A percentile compares a stretch with the other conserved stretches of the same genome.
Conservation (phyloP, 1,140 invertebrate genomes). For the Zaprionus gabonicus region DNA sequence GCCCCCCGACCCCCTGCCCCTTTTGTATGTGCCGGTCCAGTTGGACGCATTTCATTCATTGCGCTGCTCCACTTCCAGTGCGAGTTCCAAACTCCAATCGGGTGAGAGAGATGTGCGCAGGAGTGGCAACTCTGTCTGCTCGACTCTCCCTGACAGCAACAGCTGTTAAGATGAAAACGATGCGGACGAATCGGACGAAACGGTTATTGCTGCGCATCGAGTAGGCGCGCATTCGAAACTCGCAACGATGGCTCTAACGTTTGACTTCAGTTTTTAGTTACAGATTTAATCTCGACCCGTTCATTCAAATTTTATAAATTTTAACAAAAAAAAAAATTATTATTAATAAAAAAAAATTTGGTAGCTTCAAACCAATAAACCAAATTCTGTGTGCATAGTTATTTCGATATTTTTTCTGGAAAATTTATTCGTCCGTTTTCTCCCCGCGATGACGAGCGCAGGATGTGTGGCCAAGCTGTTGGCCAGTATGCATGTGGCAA, state of each 20-base stretch:
- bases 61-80: conserved; percentile 33
- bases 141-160: neutral
- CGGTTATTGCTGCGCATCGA: neutral
- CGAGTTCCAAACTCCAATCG: conserved; percentile 34
- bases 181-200: neutral
- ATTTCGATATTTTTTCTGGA: neutral
- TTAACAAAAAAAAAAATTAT: neutral
- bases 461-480: conserved; percentile 61
- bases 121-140: neutral
- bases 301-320: neutral
- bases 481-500: neutral
- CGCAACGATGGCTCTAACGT: neutral
- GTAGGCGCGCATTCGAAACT: conserved; percentile 25
- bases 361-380: neutral
- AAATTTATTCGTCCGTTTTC: neutral
- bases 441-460: conserved; percentile 34
- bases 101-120: conserved; percentile 8
- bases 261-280: neutral
- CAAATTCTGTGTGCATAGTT: neutral
- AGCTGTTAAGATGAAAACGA: neutral
- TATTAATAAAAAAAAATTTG: neutral
- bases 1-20: neutral
- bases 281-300: neutral
- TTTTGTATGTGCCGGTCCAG: neutral
- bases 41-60: conserved; percentile 46